Conservation (phyloP, 2,797 vertebrate genomes). For the Balearica regulorum region DNA sequence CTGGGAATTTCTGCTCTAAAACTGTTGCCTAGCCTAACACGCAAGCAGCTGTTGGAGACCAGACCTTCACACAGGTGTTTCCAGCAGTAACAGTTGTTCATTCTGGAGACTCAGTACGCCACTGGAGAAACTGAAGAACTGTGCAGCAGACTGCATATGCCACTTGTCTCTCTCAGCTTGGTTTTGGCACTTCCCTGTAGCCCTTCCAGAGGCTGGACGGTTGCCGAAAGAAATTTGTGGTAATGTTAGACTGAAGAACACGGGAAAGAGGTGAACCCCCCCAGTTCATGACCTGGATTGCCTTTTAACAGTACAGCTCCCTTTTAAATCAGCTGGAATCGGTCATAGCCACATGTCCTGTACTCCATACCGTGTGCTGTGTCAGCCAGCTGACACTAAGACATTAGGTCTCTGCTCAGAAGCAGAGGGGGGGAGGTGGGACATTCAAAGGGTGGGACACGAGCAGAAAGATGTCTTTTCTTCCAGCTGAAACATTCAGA, state of each 20-base stretch:
- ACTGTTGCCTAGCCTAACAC: neutral
- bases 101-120: neutral
- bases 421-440: neutral
- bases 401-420: neutral
- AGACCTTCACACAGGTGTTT: neutral
- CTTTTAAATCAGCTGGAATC: neutral
- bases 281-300: neutral
- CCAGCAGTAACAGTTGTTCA: neutral
- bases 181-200: neutral
- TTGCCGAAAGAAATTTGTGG: neutral
- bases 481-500: neutral
- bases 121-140: neutral
- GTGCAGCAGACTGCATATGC: neutral
- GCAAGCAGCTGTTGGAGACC: neutral
- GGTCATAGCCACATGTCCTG: accelerated
- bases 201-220: neutral
- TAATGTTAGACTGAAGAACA: neutral
- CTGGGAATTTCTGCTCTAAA: neutral
- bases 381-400: neutral
- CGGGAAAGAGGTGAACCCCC: neutral
- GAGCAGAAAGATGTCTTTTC: neutral
- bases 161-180: neutral
- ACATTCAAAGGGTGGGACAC: neutral
- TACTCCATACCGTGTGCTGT: neutral
- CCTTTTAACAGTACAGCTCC: neutral